Conservation (phyloP, 1,140 invertebrate genomes). For the Drosophila kurseongensis region DNA sequence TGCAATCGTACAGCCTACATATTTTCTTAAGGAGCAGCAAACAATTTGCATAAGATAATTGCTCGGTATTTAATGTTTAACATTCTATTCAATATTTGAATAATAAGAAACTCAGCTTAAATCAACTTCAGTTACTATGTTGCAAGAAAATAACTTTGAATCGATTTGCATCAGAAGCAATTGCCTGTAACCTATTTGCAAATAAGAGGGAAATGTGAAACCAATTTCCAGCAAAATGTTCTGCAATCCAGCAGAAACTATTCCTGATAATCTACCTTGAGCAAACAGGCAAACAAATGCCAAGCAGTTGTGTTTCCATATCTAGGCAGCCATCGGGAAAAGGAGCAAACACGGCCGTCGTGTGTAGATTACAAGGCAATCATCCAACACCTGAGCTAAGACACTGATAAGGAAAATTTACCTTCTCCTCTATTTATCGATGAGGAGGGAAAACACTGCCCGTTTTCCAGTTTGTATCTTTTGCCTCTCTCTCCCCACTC, state of each 20-base stretch:
- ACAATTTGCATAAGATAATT: background rate
- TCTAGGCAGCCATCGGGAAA: constrained; percentile 15
- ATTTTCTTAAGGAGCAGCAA: background rate
- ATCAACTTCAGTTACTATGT: background rate
- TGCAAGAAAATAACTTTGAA: background rate
- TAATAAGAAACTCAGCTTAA: background rate
- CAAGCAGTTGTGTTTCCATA: constrained; percentile 26
- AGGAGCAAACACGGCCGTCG: constrained; percentile 19
- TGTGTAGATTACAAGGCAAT: constrained; percentile 40
- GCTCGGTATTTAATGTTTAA: background rate
- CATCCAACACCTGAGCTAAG: constrained; percentile 47
- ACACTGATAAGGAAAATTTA: constrained; percentile 30
- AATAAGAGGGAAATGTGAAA: constrained; percentile 11
- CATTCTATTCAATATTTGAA: background rate
- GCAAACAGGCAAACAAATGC: constrained; percentile 41
- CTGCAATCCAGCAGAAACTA: constrained; percentile 7
- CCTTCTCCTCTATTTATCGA: constrained; percentile 14
- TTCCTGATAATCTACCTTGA: constrained; percentile 28
- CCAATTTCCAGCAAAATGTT: constrained; percentile 25
- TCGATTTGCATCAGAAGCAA: constrained; percentile 1
- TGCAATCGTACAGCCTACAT: too few species aligned
- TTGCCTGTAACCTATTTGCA: constrained; percentile 8
- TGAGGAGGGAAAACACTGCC: background rate
- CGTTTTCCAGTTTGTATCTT: constrained; percentile 22
- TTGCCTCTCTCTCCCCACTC: background rate